phyloP scores from a whole-genome alignment of 2,797 vertebrate genomes.

The Acanthis flammea region DNA sequence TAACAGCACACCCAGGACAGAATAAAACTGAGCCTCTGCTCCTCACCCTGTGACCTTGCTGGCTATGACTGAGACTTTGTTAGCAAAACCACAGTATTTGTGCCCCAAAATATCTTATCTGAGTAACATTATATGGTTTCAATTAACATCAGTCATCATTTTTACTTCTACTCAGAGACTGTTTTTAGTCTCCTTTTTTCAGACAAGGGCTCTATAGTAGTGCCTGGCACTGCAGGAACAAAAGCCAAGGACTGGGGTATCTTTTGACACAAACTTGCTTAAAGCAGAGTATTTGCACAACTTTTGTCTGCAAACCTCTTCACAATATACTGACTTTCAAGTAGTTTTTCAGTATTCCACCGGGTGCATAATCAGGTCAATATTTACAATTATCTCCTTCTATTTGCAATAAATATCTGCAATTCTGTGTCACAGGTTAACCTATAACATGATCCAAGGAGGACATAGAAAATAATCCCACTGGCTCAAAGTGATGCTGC shows the following conservation, averaged over 20 bases:
- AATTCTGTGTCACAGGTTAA: neutral
- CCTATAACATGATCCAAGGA: neutral
- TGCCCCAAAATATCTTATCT: constrained; percentile 17
- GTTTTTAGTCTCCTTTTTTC: neutral
- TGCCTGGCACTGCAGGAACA: neutral
- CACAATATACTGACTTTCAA: neutral
- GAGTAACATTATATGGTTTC: constrained; percentile 2
- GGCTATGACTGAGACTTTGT: neutral
- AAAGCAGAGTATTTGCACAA: neutral
- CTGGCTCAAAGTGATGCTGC: neutral
- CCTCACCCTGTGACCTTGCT: neutral
- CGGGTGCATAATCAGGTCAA: neutral
- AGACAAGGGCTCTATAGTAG: neutral
- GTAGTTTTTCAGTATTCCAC: neutral
- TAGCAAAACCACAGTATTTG: neutral
- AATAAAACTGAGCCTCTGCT: neutral
- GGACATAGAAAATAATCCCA: neutral
- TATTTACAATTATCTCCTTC: neutral
- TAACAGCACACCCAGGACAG: neutral
- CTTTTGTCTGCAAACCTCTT: neutral
- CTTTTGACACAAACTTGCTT: neutral
- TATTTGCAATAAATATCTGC: neutral
- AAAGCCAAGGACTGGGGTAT: neutral
- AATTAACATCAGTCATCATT: constrained; percentile 11
- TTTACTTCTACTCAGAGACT: neutral